A percentile compares a stretch with the other conserved stretches of the same genome.
Evolutionary conservation across 2,888 invertebrate species (phyloP).

Genomic region (Thalpophila matura): DNA sequence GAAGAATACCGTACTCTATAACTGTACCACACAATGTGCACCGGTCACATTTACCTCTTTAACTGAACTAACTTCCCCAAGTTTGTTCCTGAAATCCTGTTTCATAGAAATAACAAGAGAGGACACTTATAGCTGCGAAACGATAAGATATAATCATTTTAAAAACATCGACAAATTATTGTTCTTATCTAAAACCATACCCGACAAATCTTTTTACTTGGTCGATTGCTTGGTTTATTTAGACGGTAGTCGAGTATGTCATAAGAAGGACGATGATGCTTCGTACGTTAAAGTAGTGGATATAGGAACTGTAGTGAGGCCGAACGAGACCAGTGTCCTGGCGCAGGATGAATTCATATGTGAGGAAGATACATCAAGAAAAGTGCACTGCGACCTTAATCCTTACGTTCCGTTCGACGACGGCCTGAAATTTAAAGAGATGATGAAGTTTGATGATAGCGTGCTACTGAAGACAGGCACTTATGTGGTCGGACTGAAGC

Average conservation of each 20-base stretch:
- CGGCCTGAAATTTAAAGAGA: conserved; percentile 73
- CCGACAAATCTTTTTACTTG: conserved; percentile 76
- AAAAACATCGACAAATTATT: conserved; percentile 82
- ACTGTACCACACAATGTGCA: conserved; percentile 77
- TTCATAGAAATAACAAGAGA: conserved; percentile 58
- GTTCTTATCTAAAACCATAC: conserved; percentile 77
- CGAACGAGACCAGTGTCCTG: conserved; percentile 76
- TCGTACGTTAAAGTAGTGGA: conserved; percentile 78
- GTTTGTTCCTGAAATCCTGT: conserved; percentile 73
- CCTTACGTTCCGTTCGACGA: conserved; percentile 73
- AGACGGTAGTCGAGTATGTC: conserved; percentile 81
- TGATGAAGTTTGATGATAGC: conserved; percentile 66
- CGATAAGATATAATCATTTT: conserved; percentile 76
- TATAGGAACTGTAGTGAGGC: conserved; percentile 77
- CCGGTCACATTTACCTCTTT: conserved; percentile 73
- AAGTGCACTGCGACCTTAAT: conserved; percentile 79
- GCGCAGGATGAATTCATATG: conserved; percentile 85
- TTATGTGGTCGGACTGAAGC: conserved; percentile 70
- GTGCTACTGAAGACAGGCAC: conserved; percentile 77
- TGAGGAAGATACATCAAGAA: conserved; percentile 72
- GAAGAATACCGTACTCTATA: conserved; percentile 71
- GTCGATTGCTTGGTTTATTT: conserved; percentile 84
- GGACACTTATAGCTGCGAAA: conserved; percentile 74
- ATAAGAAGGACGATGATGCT: conserved; percentile 74
- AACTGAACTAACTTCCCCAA: conserved; percentile 73